Evolutionary conservation across 1,140 invertebrate genomes (phyloP).

Genomic region (Saccostrea echinata): DNA sequence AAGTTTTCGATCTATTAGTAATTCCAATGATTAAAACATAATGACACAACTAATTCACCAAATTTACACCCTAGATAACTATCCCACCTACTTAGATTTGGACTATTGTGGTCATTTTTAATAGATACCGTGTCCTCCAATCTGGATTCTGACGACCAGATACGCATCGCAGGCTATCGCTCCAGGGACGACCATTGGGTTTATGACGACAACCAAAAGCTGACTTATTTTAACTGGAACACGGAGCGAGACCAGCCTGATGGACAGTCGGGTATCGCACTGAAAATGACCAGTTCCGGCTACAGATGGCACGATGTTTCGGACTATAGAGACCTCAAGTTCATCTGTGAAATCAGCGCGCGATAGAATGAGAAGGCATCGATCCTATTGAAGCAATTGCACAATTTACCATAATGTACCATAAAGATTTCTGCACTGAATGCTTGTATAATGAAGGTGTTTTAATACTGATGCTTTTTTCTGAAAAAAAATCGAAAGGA

Average conservation of each 20-base stretch:
- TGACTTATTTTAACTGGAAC: conserved; percentile 44
- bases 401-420: no score
- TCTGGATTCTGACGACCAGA: not conserved
- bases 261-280: conserved; percentile 3
- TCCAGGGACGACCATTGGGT: not conserved
- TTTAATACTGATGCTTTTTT: no score
- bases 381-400: no score
- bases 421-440: no score
- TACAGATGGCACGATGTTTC: conserved; percentile 43
- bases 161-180: conserved; percentile 18
- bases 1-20: no score
- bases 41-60: no score
- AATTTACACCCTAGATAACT: no score
- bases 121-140: not conserved
- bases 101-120: not conserved
- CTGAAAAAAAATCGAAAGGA: no score
- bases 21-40: no score
- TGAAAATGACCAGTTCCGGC: not conserved
- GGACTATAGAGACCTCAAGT: not conserved
- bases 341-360: conserved; percentile 39
- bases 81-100: no score
- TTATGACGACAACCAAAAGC: conserved; percentile 4
- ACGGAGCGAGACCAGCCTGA: conserved; percentile 9
- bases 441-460: no score
- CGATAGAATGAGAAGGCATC: not conserved